Conservation (phyloP, 2,888 invertebrate species). For the Nesidiocoris tenuis region DNA sequence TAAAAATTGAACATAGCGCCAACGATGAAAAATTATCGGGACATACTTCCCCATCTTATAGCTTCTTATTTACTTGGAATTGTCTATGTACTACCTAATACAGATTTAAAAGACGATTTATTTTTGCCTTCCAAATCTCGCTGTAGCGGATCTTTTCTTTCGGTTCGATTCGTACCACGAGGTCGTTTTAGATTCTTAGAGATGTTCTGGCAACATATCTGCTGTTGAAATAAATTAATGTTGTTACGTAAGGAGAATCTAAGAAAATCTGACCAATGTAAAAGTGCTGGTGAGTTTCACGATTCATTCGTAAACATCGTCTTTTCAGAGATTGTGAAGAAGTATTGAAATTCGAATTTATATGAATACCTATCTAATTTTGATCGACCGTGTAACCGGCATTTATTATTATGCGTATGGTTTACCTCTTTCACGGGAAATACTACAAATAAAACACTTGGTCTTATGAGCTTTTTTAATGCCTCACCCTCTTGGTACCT, state of each 20-base stretch:
- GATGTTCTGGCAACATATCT: slow-evolving; percentile 46
- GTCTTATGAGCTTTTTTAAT: background rate
- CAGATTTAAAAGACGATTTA: slow-evolving; percentile 5
- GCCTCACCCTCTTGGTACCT: too few relatives aligned
- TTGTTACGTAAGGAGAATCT: slow-evolving; percentile 3
- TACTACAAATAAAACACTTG: background rate
- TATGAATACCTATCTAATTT: background rate
- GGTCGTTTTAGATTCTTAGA: slow-evolving; percentile 12
- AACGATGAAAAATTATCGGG: too few relatives aligned
- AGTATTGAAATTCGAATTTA: background rate
- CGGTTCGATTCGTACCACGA: background rate
- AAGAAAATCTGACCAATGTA: slow-evolving; percentile 24
- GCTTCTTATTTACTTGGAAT: background rate
- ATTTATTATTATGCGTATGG: background rate
- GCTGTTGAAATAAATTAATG: slow-evolving; percentile 31
- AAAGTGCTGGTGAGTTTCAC: background rate
- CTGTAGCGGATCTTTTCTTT: background rate
- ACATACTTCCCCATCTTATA: background rate
- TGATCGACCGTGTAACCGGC: background rate
- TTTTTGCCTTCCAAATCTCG: slow-evolving; percentile 23
- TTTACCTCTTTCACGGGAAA: background rate
- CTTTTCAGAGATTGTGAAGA: background rate
- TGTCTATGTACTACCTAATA: too few relatives aligned
- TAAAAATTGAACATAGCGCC: too few relatives aligned
- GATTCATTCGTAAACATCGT: background rate